A percentile compares a stretch with the other conserved stretches of the same genome.
These are phyloP conservation scores for Incurvaria masculella DNA, from an alignment of 2,888 invertebrate genomes.

Conservation along the genomic window DNA sequence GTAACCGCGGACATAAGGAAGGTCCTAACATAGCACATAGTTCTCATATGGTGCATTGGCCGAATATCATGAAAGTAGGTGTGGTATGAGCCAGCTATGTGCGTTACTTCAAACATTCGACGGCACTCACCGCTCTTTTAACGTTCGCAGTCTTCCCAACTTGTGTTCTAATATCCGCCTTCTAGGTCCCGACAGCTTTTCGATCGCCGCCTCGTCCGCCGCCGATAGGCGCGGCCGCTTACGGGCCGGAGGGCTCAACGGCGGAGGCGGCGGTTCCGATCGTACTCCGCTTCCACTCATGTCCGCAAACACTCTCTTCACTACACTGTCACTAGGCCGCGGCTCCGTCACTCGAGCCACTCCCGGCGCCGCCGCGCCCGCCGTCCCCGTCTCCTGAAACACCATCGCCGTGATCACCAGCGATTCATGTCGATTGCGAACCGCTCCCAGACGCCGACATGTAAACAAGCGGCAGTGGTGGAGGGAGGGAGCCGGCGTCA, in stretches of 20 bases:
- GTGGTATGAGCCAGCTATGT: too few relatives aligned
- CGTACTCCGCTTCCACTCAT: background rate
- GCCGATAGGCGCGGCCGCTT: constrained; percentile 28
- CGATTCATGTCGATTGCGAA: too few relatives aligned
- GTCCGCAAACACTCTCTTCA: background rate
- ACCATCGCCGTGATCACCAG: background rate
- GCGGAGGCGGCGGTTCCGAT: constrained; percentile 18
- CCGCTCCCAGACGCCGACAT: background rate
- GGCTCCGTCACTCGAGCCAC: background rate
- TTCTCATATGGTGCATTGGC: too few relatives aligned
- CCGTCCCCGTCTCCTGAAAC: background rate
- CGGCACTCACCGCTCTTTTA: background rate
- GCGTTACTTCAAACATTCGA: too few relatives aligned
- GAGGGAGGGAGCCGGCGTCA: background rate
- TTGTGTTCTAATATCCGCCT: background rate
- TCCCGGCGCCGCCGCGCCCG: background rate
- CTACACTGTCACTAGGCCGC: background rate
- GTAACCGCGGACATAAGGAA: too few relatives aligned
- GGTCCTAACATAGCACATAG: too few relatives aligned
- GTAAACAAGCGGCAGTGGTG: background rate
- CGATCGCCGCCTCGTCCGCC: constrained; percentile 24
- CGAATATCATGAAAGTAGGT: too few relatives aligned
- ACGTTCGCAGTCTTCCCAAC: background rate
- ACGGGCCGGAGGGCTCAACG: constrained; percentile 25
- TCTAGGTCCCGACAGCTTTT: background rate